phyloP scores from a whole-genome alignment of 2,113 vertebrate genomes.

The Pantherophis guttatus region DNA sequence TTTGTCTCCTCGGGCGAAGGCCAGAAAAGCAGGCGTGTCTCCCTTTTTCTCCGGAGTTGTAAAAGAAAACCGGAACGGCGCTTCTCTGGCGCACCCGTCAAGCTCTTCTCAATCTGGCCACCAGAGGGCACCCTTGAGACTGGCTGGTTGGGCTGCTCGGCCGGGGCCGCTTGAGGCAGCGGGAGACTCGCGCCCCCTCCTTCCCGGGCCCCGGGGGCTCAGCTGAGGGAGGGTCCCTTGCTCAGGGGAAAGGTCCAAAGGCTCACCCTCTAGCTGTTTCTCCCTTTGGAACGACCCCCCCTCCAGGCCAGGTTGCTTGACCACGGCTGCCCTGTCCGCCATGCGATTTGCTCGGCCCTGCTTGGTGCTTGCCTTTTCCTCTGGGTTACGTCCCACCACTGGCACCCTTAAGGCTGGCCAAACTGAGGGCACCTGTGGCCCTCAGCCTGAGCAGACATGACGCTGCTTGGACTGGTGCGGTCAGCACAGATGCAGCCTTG shows the following conservation, averaged over 20 bases:
- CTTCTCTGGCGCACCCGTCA: not conserved
- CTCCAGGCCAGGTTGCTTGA: not conserved
- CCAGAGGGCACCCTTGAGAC: not conserved
- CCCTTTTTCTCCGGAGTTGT: not conserved
- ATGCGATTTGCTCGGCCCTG: not conserved
- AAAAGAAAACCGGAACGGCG: not conserved
- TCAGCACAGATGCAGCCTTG: not conserved
- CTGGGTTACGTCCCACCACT: not conserved
- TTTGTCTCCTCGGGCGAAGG: not conserved
- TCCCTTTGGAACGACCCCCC: not conserved
- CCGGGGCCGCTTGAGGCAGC: not conserved
- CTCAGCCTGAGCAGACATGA: not conserved
- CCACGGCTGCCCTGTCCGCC: not conserved
- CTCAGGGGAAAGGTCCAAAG: not conserved
- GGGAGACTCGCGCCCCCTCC: not conserved
- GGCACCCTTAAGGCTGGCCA: not conserved
- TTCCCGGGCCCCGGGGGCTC: rapidly evolving
- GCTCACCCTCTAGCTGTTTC: not conserved
- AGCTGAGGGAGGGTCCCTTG: not conserved
- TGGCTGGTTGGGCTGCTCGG: not conserved
- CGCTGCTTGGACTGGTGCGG: not conserved
- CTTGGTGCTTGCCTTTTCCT: not conserved
- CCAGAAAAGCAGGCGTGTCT: not conserved
- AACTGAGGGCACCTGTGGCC: not conserved
- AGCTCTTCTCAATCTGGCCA: not conserved